Evolutionary conservation across 2,113 vertebrate species (phyloP), one percentile per base, ranked within the genome.

Genomic region (Gallinago paraguaiae): DNA sequence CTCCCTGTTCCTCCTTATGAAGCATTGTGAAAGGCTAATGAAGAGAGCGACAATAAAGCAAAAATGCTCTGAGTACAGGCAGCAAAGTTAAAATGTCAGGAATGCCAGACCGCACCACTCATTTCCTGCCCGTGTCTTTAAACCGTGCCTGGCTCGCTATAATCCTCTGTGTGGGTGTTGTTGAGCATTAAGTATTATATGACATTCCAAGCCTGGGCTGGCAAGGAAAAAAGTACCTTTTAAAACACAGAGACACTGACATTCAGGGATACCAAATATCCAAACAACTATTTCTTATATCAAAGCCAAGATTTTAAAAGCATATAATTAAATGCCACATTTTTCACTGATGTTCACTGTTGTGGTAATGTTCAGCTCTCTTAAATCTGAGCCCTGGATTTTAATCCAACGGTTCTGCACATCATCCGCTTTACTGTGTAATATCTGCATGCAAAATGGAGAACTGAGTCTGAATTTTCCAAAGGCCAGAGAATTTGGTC

Each of bases 101-200:
- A 83, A 86, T 56, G 60, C 46, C 37, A 35, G 41, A 54, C 46
- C 41, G 51, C 39, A 78, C 22, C 14, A n/a, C 17, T 7, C 8
- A 2, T 70, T 91, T 88, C 74, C 72, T 78, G 56, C 30, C 64
- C 69, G 28, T 56, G 14, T 28, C 60, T 61, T 83, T 81, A 33
- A 78, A 51, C 27, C 17, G 4, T 2, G 2, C 0, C 0, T 28
- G 33, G 69, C 33, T 94, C 23, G 8, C 25, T 5, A 13, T 46
- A 56, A 57, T 59, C 39, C 60, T 67, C 51, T 35, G 17, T 71
- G 72, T 63, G 69, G 51, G 69, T 59, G 51, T 60, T 82, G 25
- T 23, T 51, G 43, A 84, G 46, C 30, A 30, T 70, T 11, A 80
- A 81, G 24, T 61, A 33, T n/a, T 74, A 10, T 17, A 31, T 35